A percentile compares a stretch with the other conserved stretches of the same genome.
These are phyloP conservation scores for Aptenodytes patagonicus DNA, from an alignment of 2,113 vertebrate species.

Conservation along the genomic window DNA sequence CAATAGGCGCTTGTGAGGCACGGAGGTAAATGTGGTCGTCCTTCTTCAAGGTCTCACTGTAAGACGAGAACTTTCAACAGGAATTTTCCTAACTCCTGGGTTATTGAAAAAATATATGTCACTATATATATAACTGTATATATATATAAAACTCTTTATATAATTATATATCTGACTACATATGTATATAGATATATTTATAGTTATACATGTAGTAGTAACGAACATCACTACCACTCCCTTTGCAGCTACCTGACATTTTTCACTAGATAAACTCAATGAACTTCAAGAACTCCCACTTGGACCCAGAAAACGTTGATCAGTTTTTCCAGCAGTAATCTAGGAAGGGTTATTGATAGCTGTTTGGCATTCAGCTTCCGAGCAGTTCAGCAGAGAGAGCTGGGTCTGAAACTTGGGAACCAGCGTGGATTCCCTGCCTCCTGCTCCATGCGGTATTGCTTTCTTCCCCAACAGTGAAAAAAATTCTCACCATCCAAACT, in stretches of 20 bases:
- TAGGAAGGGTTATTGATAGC: background rate
- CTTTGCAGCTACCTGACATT: background rate
- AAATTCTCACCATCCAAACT: background rate
- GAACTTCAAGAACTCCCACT: background rate
- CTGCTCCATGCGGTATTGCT: background rate
- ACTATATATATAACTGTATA: background rate
- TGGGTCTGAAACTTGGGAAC: background rate
- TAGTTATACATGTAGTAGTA: background rate
- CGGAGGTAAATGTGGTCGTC: background rate
- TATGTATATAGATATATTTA: background rate
- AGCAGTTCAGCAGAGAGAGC: background rate
- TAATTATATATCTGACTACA: background rate
- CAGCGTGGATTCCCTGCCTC: background rate
- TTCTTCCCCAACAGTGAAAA: background rate
- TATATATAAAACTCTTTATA: background rate
- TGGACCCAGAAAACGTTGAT: background rate
- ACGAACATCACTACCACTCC: background rate
- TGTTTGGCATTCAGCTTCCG: background rate
- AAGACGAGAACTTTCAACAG: background rate
- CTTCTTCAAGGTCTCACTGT: background rate
- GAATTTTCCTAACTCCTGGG: background rate
- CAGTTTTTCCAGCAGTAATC: background rate
- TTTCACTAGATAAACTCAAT: background rate
- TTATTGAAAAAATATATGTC: background rate
- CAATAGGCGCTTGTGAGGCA: background rate